These are phyloP conservation scores for Laticauda colubrina DNA, from an alignment of 2,113 vertebrate species.

Conservation along the genomic window DNA sequence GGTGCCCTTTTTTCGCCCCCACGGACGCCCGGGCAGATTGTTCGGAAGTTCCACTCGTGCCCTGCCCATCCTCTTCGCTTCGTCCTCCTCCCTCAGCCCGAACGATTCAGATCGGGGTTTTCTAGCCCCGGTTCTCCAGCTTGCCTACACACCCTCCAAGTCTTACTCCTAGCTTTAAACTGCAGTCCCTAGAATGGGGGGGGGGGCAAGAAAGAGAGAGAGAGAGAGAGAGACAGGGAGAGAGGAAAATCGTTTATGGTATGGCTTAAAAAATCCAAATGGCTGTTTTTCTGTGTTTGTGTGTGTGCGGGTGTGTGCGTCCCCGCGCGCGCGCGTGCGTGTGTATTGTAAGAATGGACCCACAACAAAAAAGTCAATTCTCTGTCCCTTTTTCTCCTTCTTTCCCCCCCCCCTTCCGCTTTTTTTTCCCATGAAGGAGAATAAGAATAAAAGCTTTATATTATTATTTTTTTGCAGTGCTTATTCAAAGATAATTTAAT, in stretches of 20 bases:
- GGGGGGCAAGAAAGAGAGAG: conserved; percentile 70
- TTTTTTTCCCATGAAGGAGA: conserved; percentile 89
- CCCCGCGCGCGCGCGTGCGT: conserved; percentile 64
- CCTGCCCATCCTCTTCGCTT: not conserved
- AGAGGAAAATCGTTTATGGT: conserved; percentile 92
- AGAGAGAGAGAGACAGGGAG: conserved; percentile 76
- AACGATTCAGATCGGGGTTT: conserved; percentile 76
- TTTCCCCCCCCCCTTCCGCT: conserved; percentile 59
- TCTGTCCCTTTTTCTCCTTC: conserved; percentile 36
- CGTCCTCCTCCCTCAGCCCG: conserved; percentile 61
- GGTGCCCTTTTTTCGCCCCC: conserved; percentile 65
- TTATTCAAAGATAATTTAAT: conserved; percentile 99
- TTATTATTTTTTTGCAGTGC: conserved; percentile 98
- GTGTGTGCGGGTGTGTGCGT: conserved; percentile 58
- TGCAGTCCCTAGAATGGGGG: conserved; percentile 83
- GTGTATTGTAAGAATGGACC: conserved; percentile 91
- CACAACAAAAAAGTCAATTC: conserved; percentile 99
- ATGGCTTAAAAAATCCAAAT: conserved; percentile 95
- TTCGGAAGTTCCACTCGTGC: conserved; percentile 53
- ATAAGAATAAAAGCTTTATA: conserved; percentile 91
- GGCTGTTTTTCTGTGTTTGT: conserved; percentile 81
- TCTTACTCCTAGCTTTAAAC: conserved; percentile 80
- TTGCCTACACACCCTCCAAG: conserved; percentile 73
- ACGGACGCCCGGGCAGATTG: conserved; percentile 59
- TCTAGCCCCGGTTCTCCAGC: conserved; percentile 67